Conservation (phyloP, 2,888 invertebrate genomes). For the Thumatha senex region DNA sequence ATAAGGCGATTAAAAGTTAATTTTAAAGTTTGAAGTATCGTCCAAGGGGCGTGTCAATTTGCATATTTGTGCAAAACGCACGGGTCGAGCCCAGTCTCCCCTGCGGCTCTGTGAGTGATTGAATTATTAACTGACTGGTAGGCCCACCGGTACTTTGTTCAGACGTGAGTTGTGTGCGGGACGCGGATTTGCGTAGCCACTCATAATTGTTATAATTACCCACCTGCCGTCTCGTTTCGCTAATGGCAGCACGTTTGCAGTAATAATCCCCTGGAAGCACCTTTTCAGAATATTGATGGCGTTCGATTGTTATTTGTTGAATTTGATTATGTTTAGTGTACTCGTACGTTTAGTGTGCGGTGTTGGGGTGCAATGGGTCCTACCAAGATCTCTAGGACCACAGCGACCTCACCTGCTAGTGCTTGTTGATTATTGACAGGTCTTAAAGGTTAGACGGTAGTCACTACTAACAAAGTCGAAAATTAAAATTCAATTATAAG, state of each 20-base stretch:
- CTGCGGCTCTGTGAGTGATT: slow-evolving; percentile 62
- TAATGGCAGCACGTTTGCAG: slow-evolving; percentile 50
- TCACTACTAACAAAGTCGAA: too few relatives aligned
- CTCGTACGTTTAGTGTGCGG: slow-evolving; percentile 13
- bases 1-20: slow-evolving; percentile 54
- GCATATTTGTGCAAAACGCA: slow-evolving; percentile 65
- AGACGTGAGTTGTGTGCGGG: slow-evolving; percentile 64
- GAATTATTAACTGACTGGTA: slow-evolving; percentile 73
- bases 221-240: slow-evolving; percentile 47
- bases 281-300: slow-evolving; percentile 48
- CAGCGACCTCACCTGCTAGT: too few relatives aligned
- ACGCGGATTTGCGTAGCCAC: slow-evolving; percentile 44
- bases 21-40: slow-evolving; percentile 60
- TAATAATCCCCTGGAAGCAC: slow-evolving; percentile 40
- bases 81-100: slow-evolving; percentile 45
- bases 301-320: slow-evolving; percentile 32
- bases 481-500: too few relatives aligned
- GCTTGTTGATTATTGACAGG: too few relatives aligned
- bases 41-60: slow-evolving; percentile 49
- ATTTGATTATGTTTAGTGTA: slow-evolving; percentile 24
- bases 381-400: too few relatives aligned
- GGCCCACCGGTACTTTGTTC: slow-evolving; percentile 53
- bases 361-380: too few relatives aligned
- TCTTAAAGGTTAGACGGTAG: too few relatives aligned
- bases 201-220: slow-evolving; percentile 67